Evolutionary conservation across 2,888 invertebrate genomes (phyloP).

Genomic region (Tuta absoluta): DNA sequence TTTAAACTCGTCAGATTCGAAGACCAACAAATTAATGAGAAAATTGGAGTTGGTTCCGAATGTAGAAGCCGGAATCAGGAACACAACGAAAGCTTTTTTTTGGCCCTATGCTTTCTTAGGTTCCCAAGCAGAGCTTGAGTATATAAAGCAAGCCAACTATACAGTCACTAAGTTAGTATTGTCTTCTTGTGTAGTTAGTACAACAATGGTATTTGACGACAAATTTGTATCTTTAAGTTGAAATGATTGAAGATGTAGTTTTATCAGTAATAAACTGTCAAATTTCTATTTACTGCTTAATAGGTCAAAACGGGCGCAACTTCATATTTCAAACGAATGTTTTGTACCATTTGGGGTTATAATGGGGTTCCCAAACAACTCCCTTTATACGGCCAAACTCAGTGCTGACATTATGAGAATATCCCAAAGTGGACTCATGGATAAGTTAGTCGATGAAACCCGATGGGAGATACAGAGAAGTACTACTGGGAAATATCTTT

Average conservation of each 20-base stretch:
- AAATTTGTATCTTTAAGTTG: too few species aligned
- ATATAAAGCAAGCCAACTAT: slow-evolving; percentile 87
- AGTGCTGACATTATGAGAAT: slow-evolving; percentile 82
- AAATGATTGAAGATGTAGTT: too few species aligned
- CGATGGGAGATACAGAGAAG: slow-evolving; percentile 87
- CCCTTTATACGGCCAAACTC: slow-evolving; percentile 83
- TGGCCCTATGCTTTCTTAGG: slow-evolving; percentile 90
- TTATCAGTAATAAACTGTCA: too few species aligned
- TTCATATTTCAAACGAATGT: slow-evolving; percentile 88
- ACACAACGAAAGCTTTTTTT: slow-evolving; percentile 88
- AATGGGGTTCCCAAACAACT: slow-evolving; percentile 83
- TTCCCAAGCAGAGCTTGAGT: slow-evolving; percentile 86
- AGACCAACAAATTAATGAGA: slow-evolving; percentile 82
- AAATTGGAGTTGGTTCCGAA: slow-evolving; percentile 85
- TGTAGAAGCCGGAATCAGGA: slow-evolving; percentile 85
- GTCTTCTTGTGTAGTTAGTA: neutral
- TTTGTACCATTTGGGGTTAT: slow-evolving; percentile 87
- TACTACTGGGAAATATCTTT: slow-evolving; percentile 81
- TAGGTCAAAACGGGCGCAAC: slow-evolving; percentile 78
- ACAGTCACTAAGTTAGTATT: slow-evolving; percentile 74
- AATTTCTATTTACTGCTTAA: neutral
- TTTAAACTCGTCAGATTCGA: slow-evolving; percentile 84
- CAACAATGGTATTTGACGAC: neutral
- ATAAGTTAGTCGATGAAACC: slow-evolving; percentile 85
- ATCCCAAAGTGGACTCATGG: slow-evolving; percentile 84